Evolutionary conservation across 2,113 vertebrate species (phyloP).

Genomic region (Fukomys damarensis): DNA sequence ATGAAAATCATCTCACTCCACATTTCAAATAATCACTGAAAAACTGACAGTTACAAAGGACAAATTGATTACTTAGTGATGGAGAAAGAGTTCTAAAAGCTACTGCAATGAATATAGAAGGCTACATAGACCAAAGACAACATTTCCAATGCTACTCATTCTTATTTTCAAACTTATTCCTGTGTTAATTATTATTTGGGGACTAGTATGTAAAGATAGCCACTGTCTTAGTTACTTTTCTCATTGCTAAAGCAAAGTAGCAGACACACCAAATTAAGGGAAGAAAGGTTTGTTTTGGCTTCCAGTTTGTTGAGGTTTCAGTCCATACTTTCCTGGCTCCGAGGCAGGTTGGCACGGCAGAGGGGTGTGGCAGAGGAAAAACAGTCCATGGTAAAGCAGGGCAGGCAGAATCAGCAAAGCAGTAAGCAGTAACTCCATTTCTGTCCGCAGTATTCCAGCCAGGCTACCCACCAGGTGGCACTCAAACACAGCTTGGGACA

Average conservation of each 20-base stretch:
- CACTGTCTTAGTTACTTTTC: neutral
- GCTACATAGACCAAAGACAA: neutral
- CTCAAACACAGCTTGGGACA: neutral
- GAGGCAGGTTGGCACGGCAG: neutral
- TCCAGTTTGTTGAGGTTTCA: neutral
- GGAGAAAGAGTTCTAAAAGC: neutral
- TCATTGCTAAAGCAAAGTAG: neutral
- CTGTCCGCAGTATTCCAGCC: neutral
- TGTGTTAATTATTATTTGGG: neutral
- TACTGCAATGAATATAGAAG: constrained; percentile 27
- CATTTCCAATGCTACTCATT: neutral
- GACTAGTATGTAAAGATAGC: neutral
- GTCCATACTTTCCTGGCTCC: neutral
- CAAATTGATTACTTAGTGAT: neutral
- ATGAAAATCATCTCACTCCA: neutral
- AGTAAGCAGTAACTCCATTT: neutral
- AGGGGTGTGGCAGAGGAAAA: neutral
- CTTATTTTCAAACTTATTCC: neutral
- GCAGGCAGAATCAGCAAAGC: neutral
- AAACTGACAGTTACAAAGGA: neutral
- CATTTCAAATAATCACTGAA: constrained; percentile 2
- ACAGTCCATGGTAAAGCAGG: neutral
- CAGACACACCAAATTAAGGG: neutral
- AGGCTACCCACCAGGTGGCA: neutral
- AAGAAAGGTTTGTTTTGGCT: neutral